Percentiles rank a stretch among this genome's conserved stretches.
These are phyloP conservation scores for Trachythela sp. DNA, from an alignment of 64 coral and sea anemone genomes.

Conservation along the genomic window DNA sequence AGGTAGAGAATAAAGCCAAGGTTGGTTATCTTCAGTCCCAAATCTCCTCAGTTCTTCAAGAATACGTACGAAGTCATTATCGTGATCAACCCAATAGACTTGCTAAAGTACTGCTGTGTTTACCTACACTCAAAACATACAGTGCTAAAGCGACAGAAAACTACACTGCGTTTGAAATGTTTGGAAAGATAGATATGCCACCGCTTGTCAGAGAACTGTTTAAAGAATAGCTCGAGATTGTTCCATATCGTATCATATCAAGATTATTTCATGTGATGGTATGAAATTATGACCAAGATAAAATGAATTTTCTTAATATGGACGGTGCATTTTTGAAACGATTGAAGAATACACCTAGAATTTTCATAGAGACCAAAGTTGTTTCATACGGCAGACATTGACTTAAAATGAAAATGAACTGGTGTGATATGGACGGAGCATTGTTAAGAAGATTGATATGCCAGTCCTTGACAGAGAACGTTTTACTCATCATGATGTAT, in stretches of 20 bases:
- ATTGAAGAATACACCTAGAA: too few species aligned
- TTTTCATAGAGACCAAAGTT: too few species aligned
- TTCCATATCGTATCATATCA: neutral
- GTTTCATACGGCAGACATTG: too few species aligned
- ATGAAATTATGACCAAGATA: neutral
- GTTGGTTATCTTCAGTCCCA: constrained; percentile 67
- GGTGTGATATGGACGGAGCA: too few species aligned
- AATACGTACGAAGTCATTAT: constrained; percentile 52
- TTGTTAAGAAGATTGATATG: too few species aligned
- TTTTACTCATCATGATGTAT: too few species aligned
- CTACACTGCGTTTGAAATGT: constrained; percentile 84
- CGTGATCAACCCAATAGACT: constrained; percentile 66
- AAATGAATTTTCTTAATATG: too few species aligned
- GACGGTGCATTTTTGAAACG: too few species aligned
- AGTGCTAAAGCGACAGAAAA: constrained; percentile 89
- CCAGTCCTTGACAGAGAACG: too few species aligned
- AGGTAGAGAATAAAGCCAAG: constrained; percentile 59
- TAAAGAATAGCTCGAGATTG: constrained; percentile 14
- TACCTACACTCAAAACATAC: constrained; percentile 68
- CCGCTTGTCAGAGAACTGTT: constrained; percentile 82
- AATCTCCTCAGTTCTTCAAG: constrained; percentile 60
- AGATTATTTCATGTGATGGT: too few species aligned
- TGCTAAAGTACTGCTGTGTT: constrained; percentile 82
- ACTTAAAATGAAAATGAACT: too few species aligned
- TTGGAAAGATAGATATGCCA: constrained; percentile 92